Percentiles rank a stretch among this genome's conserved stretches.
Conservation (phyloP, 30 jellyfish, hydroid and myxozoan species). For the Hydractinia echinata region DNA sequence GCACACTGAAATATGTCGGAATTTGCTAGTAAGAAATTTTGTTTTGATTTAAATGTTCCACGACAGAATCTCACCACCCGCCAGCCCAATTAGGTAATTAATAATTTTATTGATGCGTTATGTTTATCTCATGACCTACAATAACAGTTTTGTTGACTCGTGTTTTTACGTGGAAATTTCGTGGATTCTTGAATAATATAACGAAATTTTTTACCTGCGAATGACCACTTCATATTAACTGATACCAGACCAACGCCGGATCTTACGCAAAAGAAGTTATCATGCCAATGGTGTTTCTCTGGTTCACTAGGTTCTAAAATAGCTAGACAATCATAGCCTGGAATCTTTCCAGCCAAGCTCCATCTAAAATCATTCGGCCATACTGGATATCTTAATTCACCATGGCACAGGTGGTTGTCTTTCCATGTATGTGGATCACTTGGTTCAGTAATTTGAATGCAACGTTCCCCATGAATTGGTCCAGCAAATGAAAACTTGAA, state of each 20-base stretch:
- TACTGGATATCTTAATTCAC: not conserved
- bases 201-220: too few species aligned
- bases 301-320: not conserved
- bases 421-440: conserved; percentile 10
- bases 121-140: too few species aligned
- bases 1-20: too few species aligned
- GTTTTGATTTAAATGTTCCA: too few species aligned
- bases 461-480: not conserved
- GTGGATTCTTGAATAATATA: too few species aligned
- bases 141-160: too few species aligned
- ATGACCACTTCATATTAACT: not conserved
- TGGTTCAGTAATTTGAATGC: conserved; percentile 8
- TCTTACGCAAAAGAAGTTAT: conserved; percentile 8
- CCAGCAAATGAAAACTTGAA: conserved; percentile 5
- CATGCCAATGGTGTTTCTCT: conserved; percentile 8
- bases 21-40: too few species aligned
- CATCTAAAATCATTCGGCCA: conserved; percentile 20
- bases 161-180: too few species aligned
- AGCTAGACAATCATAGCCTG: conserved; percentile 9
- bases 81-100: too few species aligned
- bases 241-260: not conserved
- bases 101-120: too few species aligned
- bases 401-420: not conserved
- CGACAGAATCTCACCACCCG: too few species aligned
- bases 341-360: not conserved